Evolutionary conservation across 2,113 vertebrate species (phyloP).

Genomic region (Phasianus colchicus): DNA sequence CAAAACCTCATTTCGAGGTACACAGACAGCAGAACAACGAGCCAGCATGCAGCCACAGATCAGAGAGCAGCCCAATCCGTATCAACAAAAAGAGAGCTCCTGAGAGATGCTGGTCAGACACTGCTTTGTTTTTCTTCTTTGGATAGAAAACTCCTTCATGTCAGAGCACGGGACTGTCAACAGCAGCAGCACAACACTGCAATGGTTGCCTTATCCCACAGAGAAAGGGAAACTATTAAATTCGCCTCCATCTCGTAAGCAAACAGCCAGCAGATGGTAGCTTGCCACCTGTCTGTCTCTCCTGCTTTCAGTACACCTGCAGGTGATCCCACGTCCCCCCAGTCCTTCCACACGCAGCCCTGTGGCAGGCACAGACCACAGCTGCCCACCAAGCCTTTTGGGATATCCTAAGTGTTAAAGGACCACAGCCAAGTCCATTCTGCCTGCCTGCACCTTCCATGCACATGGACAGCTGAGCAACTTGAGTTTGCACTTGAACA

Average conservation of each 20-base stretch:
- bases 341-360: not conserved
- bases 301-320: not conserved
- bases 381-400: not conserved
- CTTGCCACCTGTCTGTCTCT: not conserved
- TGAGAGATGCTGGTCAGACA: not conserved
- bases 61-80: not conserved
- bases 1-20: constrained; percentile 15
- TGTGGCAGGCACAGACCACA: not conserved
- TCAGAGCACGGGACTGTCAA: accelerated
- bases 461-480: not conserved
- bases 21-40: not conserved
- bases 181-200: not conserved
- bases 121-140: not conserved
- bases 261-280: not conserved
- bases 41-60: not conserved
- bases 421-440: not conserved
- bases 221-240: not conserved
- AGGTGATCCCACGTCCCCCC: not conserved
- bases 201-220: not conserved
- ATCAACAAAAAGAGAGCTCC: not conserved
- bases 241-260: not conserved
- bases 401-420: not conserved
- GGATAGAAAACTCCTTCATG: not conserved
- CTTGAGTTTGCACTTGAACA: accelerated
- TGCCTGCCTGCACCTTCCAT: not conserved